phyloP scores from a whole-genome alignment of 2,113 vertebrate genomes.

The Dasyurus viverrinus region DNA sequence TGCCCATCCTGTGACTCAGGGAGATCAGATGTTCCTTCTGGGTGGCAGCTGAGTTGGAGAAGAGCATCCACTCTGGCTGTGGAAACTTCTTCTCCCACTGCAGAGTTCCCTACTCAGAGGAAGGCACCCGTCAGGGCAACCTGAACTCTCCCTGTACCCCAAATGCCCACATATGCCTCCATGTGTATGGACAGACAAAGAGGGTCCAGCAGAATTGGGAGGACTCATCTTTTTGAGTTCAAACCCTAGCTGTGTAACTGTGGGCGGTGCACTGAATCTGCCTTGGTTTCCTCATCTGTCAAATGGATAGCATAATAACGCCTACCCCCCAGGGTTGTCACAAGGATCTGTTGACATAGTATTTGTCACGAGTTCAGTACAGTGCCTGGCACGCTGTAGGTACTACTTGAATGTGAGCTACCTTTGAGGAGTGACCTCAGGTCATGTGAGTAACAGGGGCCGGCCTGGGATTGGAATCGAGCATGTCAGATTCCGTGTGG shows the following conservation, averaged over 20 bases:
- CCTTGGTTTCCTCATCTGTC: background rate
- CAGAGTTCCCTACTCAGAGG: too few species aligned
- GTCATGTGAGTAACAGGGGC: too few species aligned
- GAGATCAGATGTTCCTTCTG: background rate
- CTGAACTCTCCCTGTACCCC: background rate
- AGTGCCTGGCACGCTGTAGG: background rate
- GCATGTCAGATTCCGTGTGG: too few species aligned
- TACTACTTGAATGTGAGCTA: background rate
- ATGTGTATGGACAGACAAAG: background rate
- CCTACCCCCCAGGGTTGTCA: background rate
- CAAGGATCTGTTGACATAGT: too few species aligned
- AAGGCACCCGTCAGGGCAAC: background rate
- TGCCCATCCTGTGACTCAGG: too few species aligned
- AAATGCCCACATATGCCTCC: background rate
- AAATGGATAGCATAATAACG: background rate
- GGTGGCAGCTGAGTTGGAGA: background rate
- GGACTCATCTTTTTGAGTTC: background rate
- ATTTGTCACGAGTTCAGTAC: background rate
- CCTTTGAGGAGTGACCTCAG: too few species aligned
- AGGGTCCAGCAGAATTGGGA: background rate
- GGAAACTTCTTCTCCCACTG: too few species aligned
- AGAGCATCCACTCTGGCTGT: background rate
- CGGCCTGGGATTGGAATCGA: too few species aligned
- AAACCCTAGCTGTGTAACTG: background rate
- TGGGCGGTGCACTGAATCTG: background rate